Base-by-base conservation (phyloP, 2,888 invertebrate genomes). In the Leptopilina syphax region DNA sequence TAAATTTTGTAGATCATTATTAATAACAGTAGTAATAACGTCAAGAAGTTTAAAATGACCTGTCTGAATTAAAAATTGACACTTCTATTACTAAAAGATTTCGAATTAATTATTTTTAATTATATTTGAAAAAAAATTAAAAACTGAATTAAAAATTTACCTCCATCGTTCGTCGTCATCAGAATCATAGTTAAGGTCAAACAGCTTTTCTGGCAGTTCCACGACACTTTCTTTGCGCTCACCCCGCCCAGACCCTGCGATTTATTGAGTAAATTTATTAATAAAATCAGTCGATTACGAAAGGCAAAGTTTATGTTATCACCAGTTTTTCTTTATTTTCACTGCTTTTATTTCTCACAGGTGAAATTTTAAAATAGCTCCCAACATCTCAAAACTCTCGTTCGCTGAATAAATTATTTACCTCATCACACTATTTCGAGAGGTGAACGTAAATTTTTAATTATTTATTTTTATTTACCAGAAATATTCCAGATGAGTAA, bases 141-240 rank as follows among this genome's bases (percentile, higher is more conserved):
- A 34, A 34, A 34, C 9, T 44, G 7, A 44, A 34, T 34, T 3
- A 44, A 50, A 12, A 76, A 67, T 84, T 87, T 88, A 91, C 91
- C 90, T 90, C 87, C 88, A 90, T 83, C 92, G 92, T 79, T 93
- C 93, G 77, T 93, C 93, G 77, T 91, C 92, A 84, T 93, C 93
- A 47, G 94, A 94, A 81, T 94, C 94, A 81, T 94, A 94, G 89
- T 93, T 94, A 85, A 92, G 93, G 79, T 93, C 93, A 81, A 93
- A 94, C 83, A 92, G 92, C 86, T 91, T 89, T 85, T 94, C 93
- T 65, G 93, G 90, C 84, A 94, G 92, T 87, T 94, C 94, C 90
- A 93, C 92, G 78, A 94, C 93, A 89, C 94, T 94, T 86, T 93
- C 94, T 90, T 94, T 95, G 83, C 94, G 93, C 84, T 91, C 91